A percentile compares a stretch with the other conserved stretches of the same genome.
These are phyloP conservation scores for Trachelus troglodyta DNA, from an alignment of 2,888 invertebrate genomes.

Conservation along the genomic window DNA sequence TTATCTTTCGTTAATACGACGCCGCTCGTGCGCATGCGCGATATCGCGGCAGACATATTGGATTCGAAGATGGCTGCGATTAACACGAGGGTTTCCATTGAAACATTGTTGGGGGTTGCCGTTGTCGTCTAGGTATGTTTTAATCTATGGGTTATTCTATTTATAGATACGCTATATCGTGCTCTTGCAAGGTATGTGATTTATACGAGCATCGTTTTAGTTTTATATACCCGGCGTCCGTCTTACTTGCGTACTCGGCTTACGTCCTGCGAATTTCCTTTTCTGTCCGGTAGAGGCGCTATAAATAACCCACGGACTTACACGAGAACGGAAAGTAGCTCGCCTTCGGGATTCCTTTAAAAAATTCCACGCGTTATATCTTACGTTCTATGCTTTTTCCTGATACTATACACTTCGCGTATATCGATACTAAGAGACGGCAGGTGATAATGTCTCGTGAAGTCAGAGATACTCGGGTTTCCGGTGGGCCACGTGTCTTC, in stretches of 20 bases:
- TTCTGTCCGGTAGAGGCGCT: constrained; percentile 47
- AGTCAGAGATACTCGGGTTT: neutral
- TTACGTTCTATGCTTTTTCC: neutral
- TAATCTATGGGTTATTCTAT: neutral
- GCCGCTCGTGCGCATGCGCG: neutral
- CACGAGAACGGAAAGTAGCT: constrained; percentile 64
- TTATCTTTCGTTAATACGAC: neutral
- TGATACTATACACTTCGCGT: neutral
- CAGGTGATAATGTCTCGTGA: neutral
- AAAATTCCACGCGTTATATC: constrained; percentile 43
- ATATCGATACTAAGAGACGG: neutral
- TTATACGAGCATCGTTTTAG: neutral
- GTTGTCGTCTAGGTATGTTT: neutral
- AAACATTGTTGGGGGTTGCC: neutral
- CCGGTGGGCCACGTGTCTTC: neutral
- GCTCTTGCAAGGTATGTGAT: neutral
- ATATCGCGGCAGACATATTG: neutral
- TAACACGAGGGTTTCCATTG: neutral
- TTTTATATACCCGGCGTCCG: neutral
- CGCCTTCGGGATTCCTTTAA: constrained; percentile 62
- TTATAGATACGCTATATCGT: neutral
- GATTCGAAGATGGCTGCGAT: neutral
- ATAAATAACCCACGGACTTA: constrained; percentile 58
- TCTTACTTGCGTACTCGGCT: neutral
- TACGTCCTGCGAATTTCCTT: constrained; percentile 44